A percentile compares a stretch with the other conserved stretches of the same genome.
Conservation (phyloP, 2,797 vertebrate genomes). For the Hoplostethus atlanticus region DNA sequence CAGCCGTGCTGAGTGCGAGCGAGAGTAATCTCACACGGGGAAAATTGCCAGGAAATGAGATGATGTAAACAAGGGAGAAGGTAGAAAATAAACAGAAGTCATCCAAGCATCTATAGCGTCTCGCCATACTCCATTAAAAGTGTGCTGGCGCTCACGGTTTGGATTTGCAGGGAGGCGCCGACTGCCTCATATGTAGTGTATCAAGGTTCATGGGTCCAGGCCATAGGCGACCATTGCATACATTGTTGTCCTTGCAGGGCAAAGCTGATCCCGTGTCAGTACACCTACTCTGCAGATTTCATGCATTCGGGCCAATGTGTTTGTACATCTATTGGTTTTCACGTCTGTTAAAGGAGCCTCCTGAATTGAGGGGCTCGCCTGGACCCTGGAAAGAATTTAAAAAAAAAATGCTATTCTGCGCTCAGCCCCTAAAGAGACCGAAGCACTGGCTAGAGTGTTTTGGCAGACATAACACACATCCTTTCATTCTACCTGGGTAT, state of each 20-base stretch:
- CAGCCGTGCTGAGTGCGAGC: conserved; percentile 70
- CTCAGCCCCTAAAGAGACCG: conserved; percentile 58
- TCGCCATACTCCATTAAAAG: conserved; percentile 70
- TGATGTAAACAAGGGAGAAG: conserved; percentile 78
- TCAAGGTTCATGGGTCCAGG: too few species aligned
- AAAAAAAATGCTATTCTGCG: conserved; percentile 46
- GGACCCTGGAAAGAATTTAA: conserved; percentile 53
- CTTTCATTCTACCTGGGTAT: conserved; percentile 71
- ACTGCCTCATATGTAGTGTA: too few species aligned
- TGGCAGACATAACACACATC: conserved; percentile 68
- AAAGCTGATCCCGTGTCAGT: too few species aligned
- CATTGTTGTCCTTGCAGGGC: too few species aligned
- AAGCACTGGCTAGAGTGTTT: conserved; percentile 68
- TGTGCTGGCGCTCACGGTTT: conserved; percentile 42
- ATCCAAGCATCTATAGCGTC: conserved; percentile 69
- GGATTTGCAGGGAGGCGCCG: conserved; percentile 30
- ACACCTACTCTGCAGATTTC: too few species aligned
- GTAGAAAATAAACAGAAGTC: conserved; percentile 79
- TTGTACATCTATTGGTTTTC: neutral
- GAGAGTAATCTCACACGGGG: conserved; percentile 76
- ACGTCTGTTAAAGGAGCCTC: conserved; percentile 4
- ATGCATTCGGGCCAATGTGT: too few species aligned
- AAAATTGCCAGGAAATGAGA: conserved; percentile 81
- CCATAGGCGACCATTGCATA: too few species aligned
- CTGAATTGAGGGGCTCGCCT: conserved; percentile 39